Base-by-base conservation (phyloP, 2,888 invertebrate genomes). In the Sphinx pinastri region DNA sequence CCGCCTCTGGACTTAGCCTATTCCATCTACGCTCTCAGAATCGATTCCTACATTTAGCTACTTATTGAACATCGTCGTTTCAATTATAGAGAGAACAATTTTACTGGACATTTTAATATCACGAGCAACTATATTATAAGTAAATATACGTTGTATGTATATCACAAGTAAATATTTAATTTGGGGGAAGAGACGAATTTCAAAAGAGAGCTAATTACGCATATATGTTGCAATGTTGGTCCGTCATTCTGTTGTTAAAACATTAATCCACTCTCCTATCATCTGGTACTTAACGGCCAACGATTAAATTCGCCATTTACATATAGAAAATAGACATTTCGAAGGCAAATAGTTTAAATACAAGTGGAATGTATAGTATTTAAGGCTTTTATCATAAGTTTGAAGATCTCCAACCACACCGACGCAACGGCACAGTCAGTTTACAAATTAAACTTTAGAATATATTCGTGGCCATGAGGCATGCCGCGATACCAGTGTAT, bases 331-430 rank as follows among this genome's bases (percentile, higher is more conserved):
- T 89, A 90, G 84, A 85, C 81, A 84, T 84, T 87, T 87, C 76
- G 78, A 91, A 91, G 89, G 89, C 89, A 88, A 81, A 84, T 82
- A 84, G 79, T 82, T 83, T 88, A 91, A 92, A 92, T 91, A 92
- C 89, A 89, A 88, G 83, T 93, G 93, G 93, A 93, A 93, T 93
- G 93, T 93, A 90, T 86, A 91, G 86, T 87, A 81, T 77, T 75
- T 85, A 93, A 93, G 92, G 93, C 92, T 87, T 87, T 86, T 79
- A 80, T 93, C 92, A 92, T 93, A 93, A 93, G 92, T 88, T 84
- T 84, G 82, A 88, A 84, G 84, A 85, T 84, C 81, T 81, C 76
- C 79, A 81, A 77, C 67, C 76, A 76, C 71, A 66, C 75, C 72
- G 75, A 76, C 71, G 73, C 38, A 38, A 73, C 77, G 75, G 71